Evolutionary conservation across 2,888 invertebrate genomes (phyloP).

Genomic region (Ceratothoa steindachneri): DNA sequence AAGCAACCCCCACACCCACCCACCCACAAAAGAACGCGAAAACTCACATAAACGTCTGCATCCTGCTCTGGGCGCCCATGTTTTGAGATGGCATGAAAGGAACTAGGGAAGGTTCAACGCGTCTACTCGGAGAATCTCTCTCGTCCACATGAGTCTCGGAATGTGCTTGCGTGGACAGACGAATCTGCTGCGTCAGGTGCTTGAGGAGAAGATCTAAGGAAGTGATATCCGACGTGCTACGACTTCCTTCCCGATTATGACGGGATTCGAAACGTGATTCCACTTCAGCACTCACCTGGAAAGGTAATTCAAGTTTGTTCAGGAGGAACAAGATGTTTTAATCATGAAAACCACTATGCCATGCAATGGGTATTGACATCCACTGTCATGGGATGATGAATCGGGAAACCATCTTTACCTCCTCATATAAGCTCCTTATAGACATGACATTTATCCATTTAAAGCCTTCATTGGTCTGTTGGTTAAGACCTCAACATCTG

Average conservation of each 20-base stretch:
- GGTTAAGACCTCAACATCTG: too few species aligned
- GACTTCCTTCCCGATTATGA: constrained; percentile 22
- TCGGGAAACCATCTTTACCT: too few species aligned
- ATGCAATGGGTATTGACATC: too few species aligned
- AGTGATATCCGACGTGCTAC: constrained; percentile 42
- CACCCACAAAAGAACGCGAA: too few species aligned
- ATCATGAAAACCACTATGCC: too few species aligned
- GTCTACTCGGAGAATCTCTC: constrained; percentile 31
- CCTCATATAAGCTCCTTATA: too few species aligned
- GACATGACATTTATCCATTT: too few species aligned
- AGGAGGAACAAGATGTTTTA: too few species aligned
- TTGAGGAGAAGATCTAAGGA: constrained; percentile 40
- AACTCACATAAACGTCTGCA: constrained; percentile 6
- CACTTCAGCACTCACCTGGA: constrained; percentile 23
- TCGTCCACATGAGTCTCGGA: constrained; percentile 30
- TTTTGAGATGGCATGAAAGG: neutral
- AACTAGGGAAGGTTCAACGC: constrained; percentile 17
- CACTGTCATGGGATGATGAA: too few species aligned
- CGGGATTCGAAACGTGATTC: constrained; percentile 39
- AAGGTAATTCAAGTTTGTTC: too few species aligned
- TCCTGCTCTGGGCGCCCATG: neutral
- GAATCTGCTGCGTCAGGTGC: constrained; percentile 42
- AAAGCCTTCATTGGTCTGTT: too few species aligned
- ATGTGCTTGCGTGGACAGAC: constrained; percentile 36
- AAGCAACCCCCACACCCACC: too few species aligned